phyloP scores from a whole-genome alignment of 2,797 vertebrate species.

The Cryptoblepharus egeriae region DNA sequence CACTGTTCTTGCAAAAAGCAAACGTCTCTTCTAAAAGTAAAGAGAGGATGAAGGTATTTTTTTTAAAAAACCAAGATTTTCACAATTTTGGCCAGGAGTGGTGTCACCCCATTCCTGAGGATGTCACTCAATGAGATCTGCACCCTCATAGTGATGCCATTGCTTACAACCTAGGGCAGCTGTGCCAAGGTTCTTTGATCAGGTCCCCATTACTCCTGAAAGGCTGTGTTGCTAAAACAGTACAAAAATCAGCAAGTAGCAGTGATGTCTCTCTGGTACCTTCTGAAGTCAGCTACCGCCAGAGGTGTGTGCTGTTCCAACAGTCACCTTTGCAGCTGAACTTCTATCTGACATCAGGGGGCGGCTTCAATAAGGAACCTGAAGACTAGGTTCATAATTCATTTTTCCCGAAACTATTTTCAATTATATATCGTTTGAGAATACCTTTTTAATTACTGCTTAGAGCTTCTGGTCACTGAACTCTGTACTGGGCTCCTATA shows the following conservation, averaged over 20 bases:
- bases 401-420: slow-evolving; percentile 77
- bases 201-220: too few relatives aligned
- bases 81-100: too few relatives aligned
- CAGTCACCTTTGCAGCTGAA: slow-evolving; percentile 56
- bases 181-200: too few relatives aligned
- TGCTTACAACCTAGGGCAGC: too few relatives aligned
- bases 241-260: neutral
- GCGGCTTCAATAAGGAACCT: slow-evolving; percentile 65
- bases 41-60: neutral
- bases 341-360: slow-evolving; percentile 63
- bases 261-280: slow-evolving; percentile 59
- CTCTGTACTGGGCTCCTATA: slow-evolving; percentile 65
- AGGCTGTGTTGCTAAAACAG: slow-evolving; percentile 26
- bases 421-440: slow-evolving; percentile 78
- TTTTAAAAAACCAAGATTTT: too few relatives aligned
- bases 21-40: neutral
- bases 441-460: slow-evolving; percentile 73
- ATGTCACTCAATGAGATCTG: too few relatives aligned
- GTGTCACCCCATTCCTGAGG: too few relatives aligned
- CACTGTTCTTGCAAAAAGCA: neutral
- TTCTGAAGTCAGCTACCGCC: slow-evolving; percentile 53
- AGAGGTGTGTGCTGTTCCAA: slow-evolving; percentile 37
- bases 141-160: too few relatives aligned
- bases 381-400: slow-evolving; percentile 72
- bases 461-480: slow-evolving; percentile 72